These are phyloP conservation scores for Toxotes jaculatrix DNA, from an alignment of 2,113 vertebrate genomes.

Conservation along the genomic window DNA sequence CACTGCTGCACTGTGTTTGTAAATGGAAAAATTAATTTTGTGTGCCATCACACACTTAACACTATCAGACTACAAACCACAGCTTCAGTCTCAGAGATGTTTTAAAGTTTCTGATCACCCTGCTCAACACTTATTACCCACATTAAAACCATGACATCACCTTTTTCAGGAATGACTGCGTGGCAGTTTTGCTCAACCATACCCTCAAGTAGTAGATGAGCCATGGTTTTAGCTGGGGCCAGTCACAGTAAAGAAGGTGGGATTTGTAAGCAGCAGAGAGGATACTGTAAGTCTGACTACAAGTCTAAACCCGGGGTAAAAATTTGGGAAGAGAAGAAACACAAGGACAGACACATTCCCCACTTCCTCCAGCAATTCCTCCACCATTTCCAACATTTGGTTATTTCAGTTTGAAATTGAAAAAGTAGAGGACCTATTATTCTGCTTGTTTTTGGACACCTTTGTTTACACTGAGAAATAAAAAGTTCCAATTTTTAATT, in stretches of 20 bases:
- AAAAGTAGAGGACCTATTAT: neutral
- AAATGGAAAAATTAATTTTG: neutral
- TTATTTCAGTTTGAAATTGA: neutral
- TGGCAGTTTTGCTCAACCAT: neutral
- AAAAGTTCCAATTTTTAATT: neutral
- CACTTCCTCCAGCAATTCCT: conserved; percentile 9
- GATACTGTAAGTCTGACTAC: neutral
- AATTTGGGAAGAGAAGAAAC: neutral
- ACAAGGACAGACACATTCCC: conserved; percentile 23
- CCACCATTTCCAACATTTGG: neutral
- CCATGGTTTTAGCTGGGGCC: neutral
- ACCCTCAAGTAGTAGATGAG: conserved; percentile 22
- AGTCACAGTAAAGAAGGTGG: neutral
- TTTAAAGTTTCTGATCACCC: neutral
- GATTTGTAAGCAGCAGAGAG: conserved; percentile 31
- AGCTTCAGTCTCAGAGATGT: neutral
- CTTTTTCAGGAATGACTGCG: neutral
- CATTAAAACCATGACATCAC: neutral
- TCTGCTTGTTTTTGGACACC: neutral
- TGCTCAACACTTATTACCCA: conserved; percentile 4
- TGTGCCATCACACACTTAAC: neutral
- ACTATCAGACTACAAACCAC: neutral
- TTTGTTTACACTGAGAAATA: neutral
- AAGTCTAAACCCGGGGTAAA: conserved; percentile 2
- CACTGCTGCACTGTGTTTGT: neutral